Base-by-base conservation (phyloP, 2,888 invertebrate genomes). In the Lamellibrachia columna region DNA sequence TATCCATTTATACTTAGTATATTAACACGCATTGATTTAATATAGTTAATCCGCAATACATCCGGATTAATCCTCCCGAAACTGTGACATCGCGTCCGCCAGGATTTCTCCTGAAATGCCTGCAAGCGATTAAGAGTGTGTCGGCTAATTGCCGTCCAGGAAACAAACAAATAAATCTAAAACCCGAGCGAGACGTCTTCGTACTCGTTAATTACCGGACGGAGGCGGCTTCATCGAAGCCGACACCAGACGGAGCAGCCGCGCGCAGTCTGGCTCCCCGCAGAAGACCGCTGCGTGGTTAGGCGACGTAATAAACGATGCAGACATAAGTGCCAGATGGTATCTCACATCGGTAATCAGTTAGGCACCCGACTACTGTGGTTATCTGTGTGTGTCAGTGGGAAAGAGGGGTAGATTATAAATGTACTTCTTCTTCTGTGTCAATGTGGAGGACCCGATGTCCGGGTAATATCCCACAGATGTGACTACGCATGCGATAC, bases 121-220 rank as follows among this genome's bases (percentile, higher is more conserved):
- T 75, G 75, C 15, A 15, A 15, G 75, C 75, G 15, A 22, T 75
- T 75, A 75, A 15, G 75, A 75, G 75, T 22, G 75, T 15, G 22
- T 75, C 75, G 15, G 22, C 22, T 75, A 75, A 75, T 75, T 75
- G 75, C 75, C 3, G 75, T n/a, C 6, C 22, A 15, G 2, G 75
- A 75, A 75, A 75, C 75, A 75, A 75, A 75, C 75, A 75, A 75
- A 75, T 75, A 75, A 75, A 75, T 75, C 75, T 22, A 75, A 11
- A n/a, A 75, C 75, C n/a, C 22, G 75, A 75, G 75, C 22, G 75
- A 75, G 75, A 22, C 15, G 75, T 75, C 75, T 75, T 75, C 75
- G 22, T 11, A 15, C 22, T 15, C 75, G 22, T 11, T 75, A 75
- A 75, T 75, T 75, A 75, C 22, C 22, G 22, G n/a, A n/a, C 6